Base-by-base conservation (phyloP, 2,888 invertebrate species). In the Abscondita cerata region DNA sequence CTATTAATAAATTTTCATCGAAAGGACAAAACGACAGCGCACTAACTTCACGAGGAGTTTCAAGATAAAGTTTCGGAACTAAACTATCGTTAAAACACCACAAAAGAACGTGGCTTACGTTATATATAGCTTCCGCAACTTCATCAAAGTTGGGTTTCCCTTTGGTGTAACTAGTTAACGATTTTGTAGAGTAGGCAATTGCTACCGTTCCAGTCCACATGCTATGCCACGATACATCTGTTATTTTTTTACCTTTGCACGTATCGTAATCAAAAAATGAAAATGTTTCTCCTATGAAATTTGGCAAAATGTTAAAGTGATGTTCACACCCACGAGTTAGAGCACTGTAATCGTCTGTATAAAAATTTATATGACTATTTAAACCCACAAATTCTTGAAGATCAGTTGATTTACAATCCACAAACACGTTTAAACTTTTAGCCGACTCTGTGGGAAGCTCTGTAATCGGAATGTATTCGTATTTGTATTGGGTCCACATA, bases 31-130 rank as follows among this genome's bases (percentile, higher is more conserved):
- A 89, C 0, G 88, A 84, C 8, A 92, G 76, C 0, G 82, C 77
- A 31, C 86, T 85, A 0, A 91, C 85, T 79, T 90, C 89, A 38
- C 89, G 82, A 0, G 87, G 85, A 2, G 88, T 82, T 74, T 90
- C 86, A 53, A 92, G 83, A 69, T 87, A 85, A 40, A 92, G 77
- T 79, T 89, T 91, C 15, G 90, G 90, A 19, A 84, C 80, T 1
- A 92, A 78, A 55, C 85, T 86, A 69, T 92, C 91, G 20, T 83
- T 82, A 65, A 91, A 89, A 67, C 90, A 89, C 92, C 92, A 92
- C 67, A 92, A 83, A 62, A 91, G 81, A 1, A 91, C 87, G 0
- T 87, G 86, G 76, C 90, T 89, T 1, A 85, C 76, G 2, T 86
- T 86, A 54, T 88, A 84, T 0, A 86, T 84, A 0, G 87, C 84